Conservation (phyloP, 2,797 vertebrate genomes). For the Oreortyx pictus region DNA sequence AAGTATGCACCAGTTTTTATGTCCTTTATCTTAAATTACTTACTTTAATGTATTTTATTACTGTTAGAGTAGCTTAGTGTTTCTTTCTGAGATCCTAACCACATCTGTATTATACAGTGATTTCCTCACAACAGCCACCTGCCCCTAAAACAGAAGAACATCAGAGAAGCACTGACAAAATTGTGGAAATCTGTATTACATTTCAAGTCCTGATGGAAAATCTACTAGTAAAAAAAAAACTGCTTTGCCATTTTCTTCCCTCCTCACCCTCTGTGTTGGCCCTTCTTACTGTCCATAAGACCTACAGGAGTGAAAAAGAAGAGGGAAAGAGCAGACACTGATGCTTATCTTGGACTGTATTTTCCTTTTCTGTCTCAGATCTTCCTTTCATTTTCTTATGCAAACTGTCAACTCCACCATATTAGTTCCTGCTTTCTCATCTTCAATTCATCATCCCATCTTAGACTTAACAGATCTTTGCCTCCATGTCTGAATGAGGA, state of each 20-base stretch:
- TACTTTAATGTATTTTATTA: background rate
- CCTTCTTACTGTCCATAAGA: too few relatives aligned
- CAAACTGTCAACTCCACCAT: background rate
- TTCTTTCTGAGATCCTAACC: background rate
- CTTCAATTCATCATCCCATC: background rate
- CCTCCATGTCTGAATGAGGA: background rate
- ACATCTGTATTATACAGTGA: fast-evolving
- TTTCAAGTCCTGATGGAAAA: background rate
- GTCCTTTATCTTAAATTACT: background rate
- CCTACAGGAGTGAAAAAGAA: background rate
- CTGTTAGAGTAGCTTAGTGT: background rate
- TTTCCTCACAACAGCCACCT: background rate
- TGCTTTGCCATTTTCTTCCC: background rate
- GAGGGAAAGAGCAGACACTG: background rate
- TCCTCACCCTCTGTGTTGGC: background rate
- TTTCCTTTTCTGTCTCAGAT: background rate
- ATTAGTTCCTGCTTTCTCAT: background rate
- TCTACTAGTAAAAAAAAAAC: too few relatives aligned
- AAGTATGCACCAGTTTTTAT: background rate
- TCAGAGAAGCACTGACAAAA: background rate
- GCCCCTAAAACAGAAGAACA: background rate
- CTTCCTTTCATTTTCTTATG: too few relatives aligned
- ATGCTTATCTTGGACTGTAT: background rate
- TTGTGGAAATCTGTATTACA: background rate
- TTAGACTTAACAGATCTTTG: background rate